Evolutionary conservation across 2,888 invertebrate species (phyloP).

Genomic region (Palloptera scutellata): DNA sequence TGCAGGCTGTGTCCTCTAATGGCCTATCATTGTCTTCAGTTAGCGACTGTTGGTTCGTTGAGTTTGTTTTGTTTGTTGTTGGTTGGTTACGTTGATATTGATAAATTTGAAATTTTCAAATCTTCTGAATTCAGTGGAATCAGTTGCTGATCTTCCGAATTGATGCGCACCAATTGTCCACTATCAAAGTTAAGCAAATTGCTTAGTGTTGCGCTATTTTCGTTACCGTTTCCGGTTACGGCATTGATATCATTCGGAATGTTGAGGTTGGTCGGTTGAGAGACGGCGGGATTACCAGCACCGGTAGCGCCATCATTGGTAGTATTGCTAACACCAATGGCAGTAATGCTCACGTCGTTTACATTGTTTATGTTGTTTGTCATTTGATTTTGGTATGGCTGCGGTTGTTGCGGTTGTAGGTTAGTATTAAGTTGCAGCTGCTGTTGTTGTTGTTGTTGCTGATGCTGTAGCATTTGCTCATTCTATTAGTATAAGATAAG

Average conservation of each 20-base stretch:
- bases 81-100: conserved; percentile 58
- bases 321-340: conserved; percentile 5
- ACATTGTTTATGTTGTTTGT: conserved; percentile 31
- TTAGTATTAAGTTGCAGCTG: conserved; percentile 43
- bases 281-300: conserved; percentile 17
- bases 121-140: conserved; percentile 66
- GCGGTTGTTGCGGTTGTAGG: conserved; percentile 47
- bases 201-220: conserved; percentile 59
- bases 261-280: conserved; percentile 31
- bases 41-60: neutral
- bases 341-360: conserved; percentile 22
- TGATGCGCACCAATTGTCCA: conserved; percentile 65
- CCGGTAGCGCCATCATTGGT: conserved; percentile 19
- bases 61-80: neutral
- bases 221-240: conserved; percentile 34
- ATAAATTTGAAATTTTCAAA: conserved; percentile 65
- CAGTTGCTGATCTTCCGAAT: conserved; percentile 67
- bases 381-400: conserved; percentile 45
- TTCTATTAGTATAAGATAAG: neutral
- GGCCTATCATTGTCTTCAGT: no score
- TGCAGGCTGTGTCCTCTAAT: no score
- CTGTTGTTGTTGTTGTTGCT: conserved; percentile 1
- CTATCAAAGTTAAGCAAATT: conserved; percentile 65
- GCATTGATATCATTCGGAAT: conserved; percentile 16
- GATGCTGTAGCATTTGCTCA: conserved; percentile 14